These are phyloP conservation scores for Camelus dromedarius DNA, from an alignment of 2,113 vertebrate species.

Conservation along the genomic window DNA sequence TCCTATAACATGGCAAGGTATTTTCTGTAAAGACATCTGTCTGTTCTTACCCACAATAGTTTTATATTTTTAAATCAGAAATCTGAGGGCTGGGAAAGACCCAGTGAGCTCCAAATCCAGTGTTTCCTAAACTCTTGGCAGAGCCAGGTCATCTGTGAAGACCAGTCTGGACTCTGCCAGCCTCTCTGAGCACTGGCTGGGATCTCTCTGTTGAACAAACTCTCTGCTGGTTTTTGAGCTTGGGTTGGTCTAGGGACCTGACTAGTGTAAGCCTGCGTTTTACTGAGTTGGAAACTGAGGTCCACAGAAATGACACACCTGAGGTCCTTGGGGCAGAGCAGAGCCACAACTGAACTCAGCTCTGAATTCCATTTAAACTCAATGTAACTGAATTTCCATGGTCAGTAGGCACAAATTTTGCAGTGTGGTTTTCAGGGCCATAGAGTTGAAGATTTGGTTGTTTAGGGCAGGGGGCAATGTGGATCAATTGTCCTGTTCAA, in stretches of 20 bases:
- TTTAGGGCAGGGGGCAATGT: background rate
- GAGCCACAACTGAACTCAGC: background rate
- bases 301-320: background rate
- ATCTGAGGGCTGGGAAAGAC: background rate
- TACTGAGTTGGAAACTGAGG: background rate
- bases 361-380: background rate
- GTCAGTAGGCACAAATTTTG: background rate
- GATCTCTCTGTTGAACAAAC: background rate
- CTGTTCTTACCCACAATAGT: background rate
- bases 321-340: background rate
- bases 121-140: background rate
- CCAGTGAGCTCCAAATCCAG: background rate
- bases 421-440: background rate
- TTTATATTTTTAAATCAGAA: background rate
- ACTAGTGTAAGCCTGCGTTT: background rate
- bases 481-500: background rate
- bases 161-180: background rate
- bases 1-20: background rate
- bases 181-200: background rate
- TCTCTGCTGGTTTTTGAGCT: background rate
- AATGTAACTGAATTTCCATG: background rate
- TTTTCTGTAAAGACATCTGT: background rate
- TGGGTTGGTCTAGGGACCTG: background rate
- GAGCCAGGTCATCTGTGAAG: background rate
- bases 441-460: background rate